Evolutionary conservation across 2,888 invertebrate species (phyloP), one percentile per base, ranked within the genome.

Genomic region (Drosophila fulvimacula): DNA sequence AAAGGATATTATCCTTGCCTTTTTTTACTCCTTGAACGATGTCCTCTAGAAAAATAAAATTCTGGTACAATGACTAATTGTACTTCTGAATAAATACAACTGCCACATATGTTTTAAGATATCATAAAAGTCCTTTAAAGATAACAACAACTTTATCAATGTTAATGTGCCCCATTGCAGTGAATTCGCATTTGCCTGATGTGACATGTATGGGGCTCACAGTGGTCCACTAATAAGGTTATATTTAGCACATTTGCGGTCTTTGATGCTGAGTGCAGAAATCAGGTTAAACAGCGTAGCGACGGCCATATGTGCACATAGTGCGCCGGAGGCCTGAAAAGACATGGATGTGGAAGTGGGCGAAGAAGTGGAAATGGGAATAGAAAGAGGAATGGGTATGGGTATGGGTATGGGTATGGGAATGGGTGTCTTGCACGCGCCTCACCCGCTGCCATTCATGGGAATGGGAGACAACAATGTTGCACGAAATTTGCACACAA

Each of bases 401-500:
- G 11, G 19, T 15, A 17, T 53, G 51, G 17, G 52, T 10, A 49
- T 38, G 36, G 19, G 46, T 10, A 24, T 15, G 19, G 21, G 19
- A 19, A 11, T 24, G 21, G 41, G 21, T 11, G 21, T 32, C 17
- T 49, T 41, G 53, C 57, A 56, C 61, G 52, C 73, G 65, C 13
- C 15, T 48, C 52, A 53, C 27, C 55, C 59, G 39, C 56, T 21
- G 67, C 34, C 30, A 46, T 55, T 41, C 24, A 42, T 56, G 38
- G 41, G 49, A 63, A 55, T 52, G 56, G 44, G 19, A 30, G 49
- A 46, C 42, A 55, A 73, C 71, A 77, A 65, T 82, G 83, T 75
- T 55, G 39, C 39, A 60, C 68, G 30, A 82, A 73, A 90, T 91
- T 87, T 91, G 85, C 91, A 91, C 90, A 81, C 71, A 82, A 91